Percentiles rank a stretch among this genome's conserved stretches.
Evolutionary conservation across 2,797 vertebrate genomes (phyloP).

Genomic region (Sebastes vulpes): DNA sequence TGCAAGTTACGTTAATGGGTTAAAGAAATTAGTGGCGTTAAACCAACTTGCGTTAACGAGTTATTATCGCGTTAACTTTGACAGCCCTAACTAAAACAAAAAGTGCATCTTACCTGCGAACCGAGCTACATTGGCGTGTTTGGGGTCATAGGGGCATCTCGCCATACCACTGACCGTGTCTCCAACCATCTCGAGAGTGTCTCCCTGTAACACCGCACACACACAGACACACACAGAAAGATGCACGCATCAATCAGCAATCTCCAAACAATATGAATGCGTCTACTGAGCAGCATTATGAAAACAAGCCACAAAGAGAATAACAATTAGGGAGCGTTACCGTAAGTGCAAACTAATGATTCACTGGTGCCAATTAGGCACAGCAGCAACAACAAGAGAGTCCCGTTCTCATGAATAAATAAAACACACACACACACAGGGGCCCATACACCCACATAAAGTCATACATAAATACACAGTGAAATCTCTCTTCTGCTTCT

Average conservation of each 20-base stretch:
- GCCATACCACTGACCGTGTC: constrained; percentile 96
- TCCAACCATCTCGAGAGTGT: constrained; percentile 92
- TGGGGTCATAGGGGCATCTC: constrained; percentile 95
- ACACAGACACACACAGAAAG: background rate
- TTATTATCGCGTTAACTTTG: rapidly evolving
- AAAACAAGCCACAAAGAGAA: constrained; percentile 73
- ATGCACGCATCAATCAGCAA: constrained; percentile 40
- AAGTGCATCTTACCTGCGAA: constrained; percentile 89
- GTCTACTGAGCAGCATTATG: constrained; percentile 41
- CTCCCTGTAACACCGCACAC: constrained; percentile 82
- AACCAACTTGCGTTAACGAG: no score
- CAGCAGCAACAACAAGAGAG: constrained; percentile 51
- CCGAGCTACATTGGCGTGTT: constrained; percentile 94
- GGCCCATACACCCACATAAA: background rate
- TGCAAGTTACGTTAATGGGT: no score
- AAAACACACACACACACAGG: constrained; percentile 20
- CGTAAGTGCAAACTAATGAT: constrained; percentile 74
- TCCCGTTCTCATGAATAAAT: constrained; percentile 61
- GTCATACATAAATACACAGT: background rate
- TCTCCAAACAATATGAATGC: constrained; percentile 44
- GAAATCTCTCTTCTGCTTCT: background rate
- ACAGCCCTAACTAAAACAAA: background rate
- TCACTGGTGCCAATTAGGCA: constrained; percentile 74
- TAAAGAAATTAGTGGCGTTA: no score
- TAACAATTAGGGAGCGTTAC: constrained; percentile 72